Evolutionary conservation across 1,140 invertebrate genomes (phyloP), one percentile per base, ranked within the genome.

Genomic region (Drosophila leontia): DNA sequence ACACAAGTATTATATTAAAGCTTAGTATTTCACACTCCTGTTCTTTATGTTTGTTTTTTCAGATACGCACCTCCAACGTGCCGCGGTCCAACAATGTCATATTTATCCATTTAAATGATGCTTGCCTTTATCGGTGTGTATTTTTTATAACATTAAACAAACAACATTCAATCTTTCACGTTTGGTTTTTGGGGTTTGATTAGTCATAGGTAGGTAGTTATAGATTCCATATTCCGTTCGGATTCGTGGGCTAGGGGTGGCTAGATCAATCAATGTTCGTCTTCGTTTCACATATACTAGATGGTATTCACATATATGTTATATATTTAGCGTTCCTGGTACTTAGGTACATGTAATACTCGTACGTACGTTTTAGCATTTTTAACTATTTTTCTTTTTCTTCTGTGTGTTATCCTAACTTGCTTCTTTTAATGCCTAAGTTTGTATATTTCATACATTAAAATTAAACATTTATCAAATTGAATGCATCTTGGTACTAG

Each of bases 401-500:
- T 58, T 17, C 39, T 13, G 47, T 19, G 56, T 41, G 65, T 57
- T 57, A 64, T 64, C 45, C 48, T 51, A 51, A 51, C 5, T 48
- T 48, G 23, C 13, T 7, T 48, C 35, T n/a, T 75, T 9, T 59
- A 53, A 41, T 19, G 60, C 64, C 51, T 83, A 67, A 57, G 48
- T 55, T 55, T 75, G 26, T 84, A 62, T 75, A 64, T 39, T 45
- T 79, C 45, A 74, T 61, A 80, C 64, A 68, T 74, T 80, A 70
- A 69, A 83, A 77, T 74, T 78, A 67, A 80, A 88, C 72, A 84
- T 70, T 71, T 87, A 84, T 88, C 57, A 88, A 83, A 83, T 71
- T 83, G 76, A 88, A 87, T 88, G 84, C 76, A 83, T 78, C 82
- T 82, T 82, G 72, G 71, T 87, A 83, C 83, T 61, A 80, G 71